Percentiles rank a stretch among this genome's conserved stretches.
These are phyloP conservation scores for Poecilobothrus nobilitatus DNA, from an alignment of 2,888 invertebrate genomes.

Conservation along the genomic window DNA sequence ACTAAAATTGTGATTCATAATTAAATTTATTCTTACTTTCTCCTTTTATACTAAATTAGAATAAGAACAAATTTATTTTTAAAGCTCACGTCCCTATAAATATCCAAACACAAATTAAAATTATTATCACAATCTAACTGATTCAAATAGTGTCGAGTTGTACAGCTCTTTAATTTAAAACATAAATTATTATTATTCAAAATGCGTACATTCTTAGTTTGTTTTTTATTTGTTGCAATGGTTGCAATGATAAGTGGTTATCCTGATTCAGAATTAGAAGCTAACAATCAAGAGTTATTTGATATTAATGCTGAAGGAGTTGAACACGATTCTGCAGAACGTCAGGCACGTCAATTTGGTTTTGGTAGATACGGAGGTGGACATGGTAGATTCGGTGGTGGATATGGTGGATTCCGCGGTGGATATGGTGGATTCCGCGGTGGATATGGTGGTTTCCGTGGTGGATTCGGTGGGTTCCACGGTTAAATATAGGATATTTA, in stretches of 20 bases:
- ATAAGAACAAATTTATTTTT: no score
- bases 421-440: conserved; percentile 6
- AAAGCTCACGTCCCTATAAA: background rate
- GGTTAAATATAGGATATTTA: no score
- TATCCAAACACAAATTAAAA: background rate
- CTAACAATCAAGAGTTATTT: background rate
- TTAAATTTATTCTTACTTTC: no score
- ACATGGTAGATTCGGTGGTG: background rate
- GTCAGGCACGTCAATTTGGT: conserved; percentile 1
- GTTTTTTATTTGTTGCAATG: background rate
- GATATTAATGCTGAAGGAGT: conserved; percentile 16
- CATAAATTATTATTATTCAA: no score
- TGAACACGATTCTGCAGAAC: conserved; percentile 7
- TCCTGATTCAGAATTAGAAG: background rate
- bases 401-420: background rate
- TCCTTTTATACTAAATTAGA: no score
- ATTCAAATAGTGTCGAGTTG: background rate
- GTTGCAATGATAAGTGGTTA: background rate
- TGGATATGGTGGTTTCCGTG: conserved; percentile 9
- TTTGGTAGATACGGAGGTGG: conserved; percentile 1
- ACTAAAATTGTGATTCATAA: no score
- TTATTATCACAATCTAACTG: background rate
- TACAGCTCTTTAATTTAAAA: background rate
- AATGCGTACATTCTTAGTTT: background rate
- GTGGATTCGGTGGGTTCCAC: background rate